These are phyloP conservation scores for Metacarcinus magister DNA, from an alignment of 2,888 invertebrate species.

Conservation along the genomic window DNA sequence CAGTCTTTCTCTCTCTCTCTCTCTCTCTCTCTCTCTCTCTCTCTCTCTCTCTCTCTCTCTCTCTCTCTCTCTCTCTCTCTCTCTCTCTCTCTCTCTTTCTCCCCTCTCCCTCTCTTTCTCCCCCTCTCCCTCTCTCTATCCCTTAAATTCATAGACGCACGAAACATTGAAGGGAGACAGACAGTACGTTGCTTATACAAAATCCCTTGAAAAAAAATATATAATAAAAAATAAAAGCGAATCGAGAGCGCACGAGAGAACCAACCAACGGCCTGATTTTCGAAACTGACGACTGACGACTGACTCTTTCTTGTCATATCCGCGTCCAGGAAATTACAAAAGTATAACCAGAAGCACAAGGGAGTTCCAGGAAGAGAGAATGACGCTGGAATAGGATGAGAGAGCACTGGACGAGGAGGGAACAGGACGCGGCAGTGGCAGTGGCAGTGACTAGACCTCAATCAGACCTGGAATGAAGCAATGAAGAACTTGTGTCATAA, in stretches of 20 bases:
- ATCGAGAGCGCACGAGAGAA: background rate
- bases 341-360: background rate
- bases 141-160: background rate
- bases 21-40: too few relatives aligned
- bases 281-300: too few relatives aligned
- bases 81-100: too few relatives aligned
- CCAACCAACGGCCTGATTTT: background rate
- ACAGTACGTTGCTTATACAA: background rate
- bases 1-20: background rate
- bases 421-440: too few relatives aligned
- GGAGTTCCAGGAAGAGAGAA: background rate
- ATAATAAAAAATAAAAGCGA: background rate
- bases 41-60: too few relatives aligned
- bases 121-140: too few relatives aligned
- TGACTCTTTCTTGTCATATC: background rate
- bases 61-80: too few relatives aligned
- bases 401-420: background rate
- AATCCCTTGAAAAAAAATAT: background rate
- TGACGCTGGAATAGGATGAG: background rate
- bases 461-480: too few relatives aligned
- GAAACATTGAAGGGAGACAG: background rate
- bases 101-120: too few relatives aligned
- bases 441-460: too few relatives aligned
- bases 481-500: too few relatives aligned
- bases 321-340: background rate